A percentile compares a stretch with the other conserved stretches of the same genome.
Conservation (phyloP, 2,113 vertebrate genomes). For the Promerops cafer region DNA sequence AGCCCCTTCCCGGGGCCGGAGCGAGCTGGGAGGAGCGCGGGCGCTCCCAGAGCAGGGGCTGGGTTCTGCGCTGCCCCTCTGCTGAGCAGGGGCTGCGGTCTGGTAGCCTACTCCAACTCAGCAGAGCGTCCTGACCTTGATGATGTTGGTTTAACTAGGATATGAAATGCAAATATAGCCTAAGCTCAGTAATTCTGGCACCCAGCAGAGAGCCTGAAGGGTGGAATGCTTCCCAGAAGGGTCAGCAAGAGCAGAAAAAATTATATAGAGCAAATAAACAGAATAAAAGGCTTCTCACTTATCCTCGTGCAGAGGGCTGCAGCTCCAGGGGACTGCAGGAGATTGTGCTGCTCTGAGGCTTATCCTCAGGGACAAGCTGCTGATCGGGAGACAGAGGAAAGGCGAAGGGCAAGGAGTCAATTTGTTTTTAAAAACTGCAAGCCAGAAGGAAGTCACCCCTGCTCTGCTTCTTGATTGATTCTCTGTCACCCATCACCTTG, state of each 20-base stretch:
- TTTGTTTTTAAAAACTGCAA: neutral
- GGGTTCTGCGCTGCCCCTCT: neutral
- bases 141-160: slow-evolving; percentile 44
- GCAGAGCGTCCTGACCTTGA: slow-evolving; percentile 28
- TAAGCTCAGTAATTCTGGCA: slow-evolving; percentile 26
- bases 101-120: neutral
- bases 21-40: neutral
- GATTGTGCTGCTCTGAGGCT: slow-evolving; percentile 29
- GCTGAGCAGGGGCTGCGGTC: neutral
- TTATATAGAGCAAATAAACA: slow-evolving; percentile 44
- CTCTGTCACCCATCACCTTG: neutral
- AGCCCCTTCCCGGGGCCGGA: neutral
- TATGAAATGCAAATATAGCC: slow-evolving; percentile 59
- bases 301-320: slow-evolving; percentile 12
- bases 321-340: slow-evolving; percentile 29
- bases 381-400: neutral
- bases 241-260: slow-evolving; percentile 31
- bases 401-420: neutral
- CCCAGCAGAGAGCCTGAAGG: neutral
- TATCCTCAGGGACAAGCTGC: neutral
- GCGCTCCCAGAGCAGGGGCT: rapidly evolving
- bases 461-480: neutral
- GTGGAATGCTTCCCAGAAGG: slow-evolving; percentile 12
- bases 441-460: neutral
- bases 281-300: slow-evolving; percentile 29